These are phyloP conservation scores for Ispidina lecontei DNA, from an alignment of 2,797 vertebrate species.

Conservation along the genomic window DNA sequence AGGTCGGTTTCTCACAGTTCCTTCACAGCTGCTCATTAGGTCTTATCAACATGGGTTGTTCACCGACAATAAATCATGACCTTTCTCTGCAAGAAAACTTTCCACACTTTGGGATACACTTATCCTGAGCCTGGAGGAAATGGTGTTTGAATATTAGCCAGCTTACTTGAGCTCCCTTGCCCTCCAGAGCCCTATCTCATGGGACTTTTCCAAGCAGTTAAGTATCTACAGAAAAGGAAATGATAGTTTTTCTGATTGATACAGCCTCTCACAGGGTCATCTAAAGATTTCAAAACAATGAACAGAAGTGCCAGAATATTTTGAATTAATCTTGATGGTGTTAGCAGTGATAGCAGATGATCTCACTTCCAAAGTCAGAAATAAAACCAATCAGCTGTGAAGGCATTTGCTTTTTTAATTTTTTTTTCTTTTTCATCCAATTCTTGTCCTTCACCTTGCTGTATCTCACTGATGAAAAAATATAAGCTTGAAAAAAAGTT, in stretches of 20 bases:
- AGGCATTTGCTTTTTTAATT: background rate
- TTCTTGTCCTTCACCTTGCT: slow-evolving; percentile 1
- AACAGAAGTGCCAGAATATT: slow-evolving; percentile 39
- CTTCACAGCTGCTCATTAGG: too few relatives aligned
- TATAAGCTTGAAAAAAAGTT: background rate
- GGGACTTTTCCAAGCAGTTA: background rate
- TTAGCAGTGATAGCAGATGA: slow-evolving; percentile 5
- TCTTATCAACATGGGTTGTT: too few relatives aligned
- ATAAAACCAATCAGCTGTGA: slow-evolving; percentile 2
- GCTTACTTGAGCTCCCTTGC: too few relatives aligned
- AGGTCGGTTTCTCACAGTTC: too few relatives aligned
- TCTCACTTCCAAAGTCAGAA: slow-evolving; percentile 1
- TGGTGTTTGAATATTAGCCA: too few relatives aligned
- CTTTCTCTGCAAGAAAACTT: too few relatives aligned
- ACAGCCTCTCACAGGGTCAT: background rate
- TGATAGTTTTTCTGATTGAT: background rate
- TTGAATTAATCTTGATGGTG: slow-evolving; percentile 9
- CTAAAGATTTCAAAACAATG: slow-evolving; percentile 45
- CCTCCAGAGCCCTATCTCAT: too few relatives aligned
- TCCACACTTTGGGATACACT: too few relatives aligned
- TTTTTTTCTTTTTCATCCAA: background rate
- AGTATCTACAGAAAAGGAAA: slow-evolving; percentile 9
- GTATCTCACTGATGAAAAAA: background rate
- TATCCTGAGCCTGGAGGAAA: too few relatives aligned
- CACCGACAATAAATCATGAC: too few relatives aligned